Base-by-base conservation (phyloP, 2,797 vertebrate genomes). In the Chelmon rostratus region DNA sequence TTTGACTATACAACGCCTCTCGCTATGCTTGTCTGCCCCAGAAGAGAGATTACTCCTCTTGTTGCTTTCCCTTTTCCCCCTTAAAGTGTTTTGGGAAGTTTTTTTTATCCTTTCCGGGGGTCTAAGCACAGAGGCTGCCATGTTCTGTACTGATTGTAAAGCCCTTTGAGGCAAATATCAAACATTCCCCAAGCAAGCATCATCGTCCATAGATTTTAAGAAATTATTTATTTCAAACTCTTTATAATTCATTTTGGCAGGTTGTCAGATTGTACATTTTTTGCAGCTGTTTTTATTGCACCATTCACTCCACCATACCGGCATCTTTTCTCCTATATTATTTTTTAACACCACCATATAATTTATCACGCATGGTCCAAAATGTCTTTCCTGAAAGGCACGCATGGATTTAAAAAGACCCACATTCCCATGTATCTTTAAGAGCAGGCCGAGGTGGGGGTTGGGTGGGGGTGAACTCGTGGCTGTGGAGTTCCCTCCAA, bases 401-500 rank as follows among this genome's bases (percentile, higher is more conserved):
- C 47, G 9, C 10, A 10, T 6, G 15, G 19, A 13, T 31, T 16
- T 0, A 10, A 18, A 56, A 72, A 25, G 33, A n/a, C 68, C 40
- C 54, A 2, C 42, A 42, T 65, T 44, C 40, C 53, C 37, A 47
- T 94, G 91, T 92, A 65, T 79, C 94, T 95, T 93, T 93, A 93
- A 94, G 92, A 90, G 73, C 79, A 50, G 61, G 42, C 40, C 31
- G 67, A 28, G 52, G 59, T 46, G 65, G 64, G 56, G 25, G 19
- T 9, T 19, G 56, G 12, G 42, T 33, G 6, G 18, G 76, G 46
- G 33, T 31, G 70, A 31, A 12, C 66, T 76, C 35, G 0, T 72
- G 70, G 68, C 11, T 59, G 37, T 95, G 95, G 66, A 94, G 89
- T 96, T 92, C 94, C 82, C 65, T 64, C 44, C 44, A 4, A 35